These are phyloP conservation scores for Rissa tridactyla DNA, from an alignment of 2,113 vertebrate genomes.

Conservation along the genomic window DNA sequence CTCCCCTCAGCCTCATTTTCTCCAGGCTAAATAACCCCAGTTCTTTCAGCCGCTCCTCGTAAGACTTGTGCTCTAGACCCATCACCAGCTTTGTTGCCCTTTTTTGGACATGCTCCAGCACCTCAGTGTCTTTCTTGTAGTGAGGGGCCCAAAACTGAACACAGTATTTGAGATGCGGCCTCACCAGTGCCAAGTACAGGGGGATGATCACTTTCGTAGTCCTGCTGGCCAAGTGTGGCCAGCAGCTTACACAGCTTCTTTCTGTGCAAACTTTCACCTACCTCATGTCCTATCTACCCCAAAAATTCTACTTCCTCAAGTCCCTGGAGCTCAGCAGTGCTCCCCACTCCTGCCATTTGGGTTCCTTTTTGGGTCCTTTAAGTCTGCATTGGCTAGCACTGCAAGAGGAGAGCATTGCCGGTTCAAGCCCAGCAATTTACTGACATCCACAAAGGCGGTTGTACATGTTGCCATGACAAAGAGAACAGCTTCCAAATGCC, in stretches of 20 bases:
- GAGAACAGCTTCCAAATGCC: neutral
- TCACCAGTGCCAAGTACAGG: neutral
- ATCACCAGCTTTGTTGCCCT: no score
- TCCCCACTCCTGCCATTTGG: neutral
- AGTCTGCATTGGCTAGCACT: neutral
- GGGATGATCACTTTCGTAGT: neutral
- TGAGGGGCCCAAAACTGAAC: no score
- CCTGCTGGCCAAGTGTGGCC: neutral
- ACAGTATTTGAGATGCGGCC: rapidly evolving
- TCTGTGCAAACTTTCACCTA: neutral
- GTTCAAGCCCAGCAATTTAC: neutral
- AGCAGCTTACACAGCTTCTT: neutral
- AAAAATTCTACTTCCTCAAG: neutral
- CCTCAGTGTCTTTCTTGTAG: no score
- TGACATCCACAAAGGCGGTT: neutral
- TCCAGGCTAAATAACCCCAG: no score
- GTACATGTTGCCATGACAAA: neutral
- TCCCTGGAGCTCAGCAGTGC: neutral
- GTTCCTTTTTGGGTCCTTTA: neutral
- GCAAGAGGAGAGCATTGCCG: neutral
- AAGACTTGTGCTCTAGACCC: no score
- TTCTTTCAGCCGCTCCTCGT: no score
- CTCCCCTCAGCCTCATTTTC: no score
- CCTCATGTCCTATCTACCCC: neutral
- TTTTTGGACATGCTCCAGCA: no score